Percentiles rank a stretch among this genome's conserved stretches.
Conservation (phyloP, 1,140 invertebrate species). For the Drosophila carrolli region DNA sequence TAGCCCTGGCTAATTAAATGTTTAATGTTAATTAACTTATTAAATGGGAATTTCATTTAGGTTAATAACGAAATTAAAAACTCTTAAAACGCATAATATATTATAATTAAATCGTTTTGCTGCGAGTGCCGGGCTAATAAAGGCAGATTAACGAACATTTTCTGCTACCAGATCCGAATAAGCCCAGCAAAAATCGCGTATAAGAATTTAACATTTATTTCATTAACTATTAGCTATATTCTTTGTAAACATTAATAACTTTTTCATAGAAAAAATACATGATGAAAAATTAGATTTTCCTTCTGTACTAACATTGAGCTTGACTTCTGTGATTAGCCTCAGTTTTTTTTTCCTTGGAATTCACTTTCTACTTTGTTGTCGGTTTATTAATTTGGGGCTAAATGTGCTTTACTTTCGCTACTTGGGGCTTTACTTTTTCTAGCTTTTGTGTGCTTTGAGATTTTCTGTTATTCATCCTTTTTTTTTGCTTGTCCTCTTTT, state of each 20-base stretch:
- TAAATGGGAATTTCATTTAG: slow-evolving; percentile 54
- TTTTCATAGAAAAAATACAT: slow-evolving; percentile 78
- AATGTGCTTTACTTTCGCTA: slow-evolving; percentile 58
- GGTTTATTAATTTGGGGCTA: slow-evolving; percentile 64
- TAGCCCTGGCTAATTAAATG: slow-evolving; percentile 63
- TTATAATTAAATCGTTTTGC: slow-evolving; percentile 27
- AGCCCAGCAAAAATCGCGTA: slow-evolving; percentile 14
- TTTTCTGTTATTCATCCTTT: slow-evolving; percentile 19
- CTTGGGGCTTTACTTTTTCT: slow-evolving; percentile 44
- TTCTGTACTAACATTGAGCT: slow-evolving; percentile 27
- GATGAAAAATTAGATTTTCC: slow-evolving; percentile 48
- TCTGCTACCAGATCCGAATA: neutral
- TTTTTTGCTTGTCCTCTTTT: slow-evolving; percentile 28
- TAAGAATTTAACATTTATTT: slow-evolving; percentile 23
- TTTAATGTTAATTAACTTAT: slow-evolving; percentile 72
- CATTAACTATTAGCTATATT: slow-evolving; percentile 41
- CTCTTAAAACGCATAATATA: slow-evolving; percentile 40
- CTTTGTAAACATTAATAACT: slow-evolving; percentile 51
- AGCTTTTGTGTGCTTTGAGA: slow-evolving; percentile 39
- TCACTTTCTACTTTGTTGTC: slow-evolving; percentile 18
- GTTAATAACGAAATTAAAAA: slow-evolving; percentile 53
- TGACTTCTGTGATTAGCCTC: slow-evolving; percentile 27
- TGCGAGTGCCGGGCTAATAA: slow-evolving; percentile 23
- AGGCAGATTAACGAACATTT: slow-evolving; percentile 33
- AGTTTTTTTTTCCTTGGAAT: slow-evolving; percentile 7